These are phyloP conservation scores for Malurus alboscapulatus DNA, from an alignment of 2,113 vertebrate genomes.

Conservation along the genomic window DNA sequence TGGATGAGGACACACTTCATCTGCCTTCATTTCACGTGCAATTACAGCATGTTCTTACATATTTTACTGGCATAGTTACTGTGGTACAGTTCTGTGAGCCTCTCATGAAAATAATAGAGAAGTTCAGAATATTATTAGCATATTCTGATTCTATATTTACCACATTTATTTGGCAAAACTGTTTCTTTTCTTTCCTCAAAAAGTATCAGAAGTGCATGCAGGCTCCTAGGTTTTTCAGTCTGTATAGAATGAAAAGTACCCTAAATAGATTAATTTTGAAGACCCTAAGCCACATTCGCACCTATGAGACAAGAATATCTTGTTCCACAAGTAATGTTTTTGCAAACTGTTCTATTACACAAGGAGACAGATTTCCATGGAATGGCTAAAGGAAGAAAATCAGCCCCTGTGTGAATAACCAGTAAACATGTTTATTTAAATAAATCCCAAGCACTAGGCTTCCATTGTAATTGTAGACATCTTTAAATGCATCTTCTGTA, in stretches of 20 bases:
- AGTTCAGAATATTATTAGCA: background rate
- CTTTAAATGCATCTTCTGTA: background rate
- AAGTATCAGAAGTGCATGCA: fast-evolving
- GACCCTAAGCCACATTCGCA: background rate
- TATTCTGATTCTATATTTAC: background rate
- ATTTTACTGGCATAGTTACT: background rate
- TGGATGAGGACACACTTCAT: background rate
- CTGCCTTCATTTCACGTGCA: background rate
- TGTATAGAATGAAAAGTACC: background rate
- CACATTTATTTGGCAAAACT: background rate
- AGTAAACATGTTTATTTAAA: background rate
- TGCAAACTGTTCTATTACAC: background rate
- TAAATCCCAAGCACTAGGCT: background rate
- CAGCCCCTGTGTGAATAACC: background rate
- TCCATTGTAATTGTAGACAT: background rate
- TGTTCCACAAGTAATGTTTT: background rate
- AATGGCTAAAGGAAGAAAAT: background rate
- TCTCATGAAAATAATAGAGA: background rate
- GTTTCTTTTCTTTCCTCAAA: background rate
- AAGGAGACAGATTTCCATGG: background rate
- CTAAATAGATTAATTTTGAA: background rate
- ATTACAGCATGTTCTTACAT: background rate
- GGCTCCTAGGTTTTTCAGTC: background rate
- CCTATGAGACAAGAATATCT: background rate
- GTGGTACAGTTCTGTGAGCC: background rate